Percentiles rank a stretch among this genome's conserved stretches.
Conservation (phyloP, 2,797 vertebrate genomes). For the Ptychadena robeensis region DNA sequence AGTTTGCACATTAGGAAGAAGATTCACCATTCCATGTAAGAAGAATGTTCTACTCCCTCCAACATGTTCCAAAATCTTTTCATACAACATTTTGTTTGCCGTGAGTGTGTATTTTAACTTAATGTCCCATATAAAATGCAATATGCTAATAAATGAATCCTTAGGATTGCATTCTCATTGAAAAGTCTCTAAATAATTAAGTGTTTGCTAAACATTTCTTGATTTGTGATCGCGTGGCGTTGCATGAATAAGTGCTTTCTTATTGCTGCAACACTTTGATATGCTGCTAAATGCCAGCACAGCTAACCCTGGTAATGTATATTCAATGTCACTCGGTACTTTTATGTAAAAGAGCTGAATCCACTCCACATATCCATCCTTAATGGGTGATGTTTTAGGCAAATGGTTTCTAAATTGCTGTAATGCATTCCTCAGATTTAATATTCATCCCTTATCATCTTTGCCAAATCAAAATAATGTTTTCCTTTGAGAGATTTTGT, state of each 20-base stretch:
- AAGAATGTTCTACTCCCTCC: neutral
- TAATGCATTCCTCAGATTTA: constrained; percentile 61
- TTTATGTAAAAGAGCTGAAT: constrained; percentile 59
- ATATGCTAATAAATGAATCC: constrained; percentile 18
- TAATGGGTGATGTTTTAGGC: constrained; percentile 61
- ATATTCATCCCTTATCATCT: constrained; percentile 61
- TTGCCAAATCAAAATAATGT: constrained; percentile 63
- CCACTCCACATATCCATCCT: constrained; percentile 54
- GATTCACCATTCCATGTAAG: neutral
- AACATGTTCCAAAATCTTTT: neutral
- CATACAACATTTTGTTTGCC: neutral
- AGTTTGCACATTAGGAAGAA: too few species aligned
- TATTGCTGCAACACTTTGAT: constrained; percentile 27
- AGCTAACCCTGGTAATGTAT: constrained; percentile 56
- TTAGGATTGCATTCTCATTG: constrained; percentile 3
- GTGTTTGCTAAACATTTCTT: constrained; percentile 39
- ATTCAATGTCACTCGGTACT: constrained; percentile 59
- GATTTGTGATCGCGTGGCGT: constrained; percentile 33
- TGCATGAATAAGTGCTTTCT: constrained; percentile 31
- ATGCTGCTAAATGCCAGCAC: constrained; percentile 36
- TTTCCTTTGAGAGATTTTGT: constrained; percentile 60
- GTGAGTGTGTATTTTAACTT: neutral
- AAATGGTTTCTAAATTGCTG: constrained; percentile 62
- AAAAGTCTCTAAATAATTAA: constrained; percentile 30
- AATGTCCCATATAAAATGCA: constrained; percentile 1